Conservation (phyloP, 2,888 invertebrate genomes). For the Lissonota sp. region DNA sequence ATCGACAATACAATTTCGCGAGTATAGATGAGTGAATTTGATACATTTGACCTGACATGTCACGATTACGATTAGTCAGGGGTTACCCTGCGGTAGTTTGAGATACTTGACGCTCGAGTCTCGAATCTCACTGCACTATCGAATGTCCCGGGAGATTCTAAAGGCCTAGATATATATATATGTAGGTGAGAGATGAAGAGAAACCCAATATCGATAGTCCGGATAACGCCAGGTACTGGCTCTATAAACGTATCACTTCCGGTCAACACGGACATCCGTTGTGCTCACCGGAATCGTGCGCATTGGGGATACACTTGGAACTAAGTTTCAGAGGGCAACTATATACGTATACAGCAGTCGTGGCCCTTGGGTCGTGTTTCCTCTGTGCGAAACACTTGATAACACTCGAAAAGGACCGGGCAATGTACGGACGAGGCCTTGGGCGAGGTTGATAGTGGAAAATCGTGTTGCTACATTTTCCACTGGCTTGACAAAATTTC, state of each 20-base stretch:
- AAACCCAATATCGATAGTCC: conserved; percentile 46
- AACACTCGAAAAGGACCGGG: conserved; percentile 47
- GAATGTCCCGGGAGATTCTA: background rate
- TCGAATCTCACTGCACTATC: conserved; percentile 1
- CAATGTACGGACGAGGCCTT: conserved; percentile 30
- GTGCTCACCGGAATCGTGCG: background rate
- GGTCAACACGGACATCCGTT: conserved; percentile 37
- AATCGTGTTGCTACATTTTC: conserved; percentile 59
- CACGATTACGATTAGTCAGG: too few species aligned
- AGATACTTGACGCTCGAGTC: conserved; percentile 18
- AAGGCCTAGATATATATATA: background rate
- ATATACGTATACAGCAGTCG: background rate
- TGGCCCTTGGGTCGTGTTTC: conserved; percentile 12
- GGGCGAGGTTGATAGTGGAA: conserved; percentile 54
- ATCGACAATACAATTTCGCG: too few species aligned
- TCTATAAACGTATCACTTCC: conserved; percentile 47
- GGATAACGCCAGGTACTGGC: conserved; percentile 11
- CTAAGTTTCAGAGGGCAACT: conserved; percentile 33
- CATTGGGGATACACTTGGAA: conserved; percentile 30
- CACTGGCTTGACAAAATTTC: conserved; percentile 24
- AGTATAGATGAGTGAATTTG: too few species aligned
- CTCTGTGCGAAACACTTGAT: conserved; percentile 31
- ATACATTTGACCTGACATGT: too few species aligned
- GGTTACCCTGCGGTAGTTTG: too few species aligned
- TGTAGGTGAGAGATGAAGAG: background rate